phyloP scores from a whole-genome alignment of 2,797 vertebrate genomes.

The Tauraco hartlaubi region DNA sequence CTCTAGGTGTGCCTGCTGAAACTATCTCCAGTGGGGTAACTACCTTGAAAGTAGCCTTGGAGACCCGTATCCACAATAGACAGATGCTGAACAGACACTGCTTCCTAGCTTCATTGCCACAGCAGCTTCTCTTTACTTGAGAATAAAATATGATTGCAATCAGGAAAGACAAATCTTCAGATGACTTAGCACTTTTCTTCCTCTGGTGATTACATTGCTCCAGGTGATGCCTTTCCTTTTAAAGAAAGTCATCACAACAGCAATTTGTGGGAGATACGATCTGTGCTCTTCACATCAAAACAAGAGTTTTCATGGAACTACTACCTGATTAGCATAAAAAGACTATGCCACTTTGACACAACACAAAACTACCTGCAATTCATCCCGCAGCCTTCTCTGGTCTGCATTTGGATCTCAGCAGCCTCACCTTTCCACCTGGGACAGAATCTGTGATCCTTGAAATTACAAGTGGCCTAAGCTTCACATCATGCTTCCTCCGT shows the following conservation, averaged over 20 bases:
- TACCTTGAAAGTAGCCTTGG: not conserved
- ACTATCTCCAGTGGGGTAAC: not conserved
- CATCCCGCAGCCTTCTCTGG: not conserved
- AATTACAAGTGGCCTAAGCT: not conserved
- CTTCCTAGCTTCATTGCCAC: not conserved
- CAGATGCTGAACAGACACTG: not conserved
- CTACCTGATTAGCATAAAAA: slow-evolving; percentile 20
- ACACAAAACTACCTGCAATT: not conserved
- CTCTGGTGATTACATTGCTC: slow-evolving; percentile 5
- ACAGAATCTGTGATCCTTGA: not conserved
- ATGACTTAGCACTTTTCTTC: slow-evolving; percentile 23
- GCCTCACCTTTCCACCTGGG: not conserved
- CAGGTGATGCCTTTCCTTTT: slow-evolving; percentile 19
- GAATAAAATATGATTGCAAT: slow-evolving; percentile 42
- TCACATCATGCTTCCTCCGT: not conserved
- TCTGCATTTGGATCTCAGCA: not conserved
- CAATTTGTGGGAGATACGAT: not conserved
- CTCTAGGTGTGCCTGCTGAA: not conserved
- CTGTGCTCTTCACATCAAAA: not conserved
- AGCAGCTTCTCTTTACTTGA: not conserved
- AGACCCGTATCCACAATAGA: not conserved
- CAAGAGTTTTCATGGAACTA: not conserved
- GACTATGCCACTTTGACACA: not conserved
- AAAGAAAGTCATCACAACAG: slow-evolving; percentile 13
- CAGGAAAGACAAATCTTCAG: slow-evolving; percentile 28